phyloP scores from a whole-genome alignment of 2,113 vertebrate species.

The Polypterus senegalus region DNA sequence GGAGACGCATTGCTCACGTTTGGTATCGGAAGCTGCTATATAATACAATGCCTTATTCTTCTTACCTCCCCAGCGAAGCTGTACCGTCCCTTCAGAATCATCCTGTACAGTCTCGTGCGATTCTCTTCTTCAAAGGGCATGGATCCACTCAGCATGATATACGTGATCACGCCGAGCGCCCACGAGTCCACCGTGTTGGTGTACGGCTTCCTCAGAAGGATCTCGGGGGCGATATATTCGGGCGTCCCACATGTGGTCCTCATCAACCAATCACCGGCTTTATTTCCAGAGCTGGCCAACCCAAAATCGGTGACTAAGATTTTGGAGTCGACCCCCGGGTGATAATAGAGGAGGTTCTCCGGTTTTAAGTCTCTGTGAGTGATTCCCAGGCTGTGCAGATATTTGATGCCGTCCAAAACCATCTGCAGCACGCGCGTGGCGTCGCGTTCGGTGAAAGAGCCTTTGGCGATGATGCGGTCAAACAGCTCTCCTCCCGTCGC shows the following conservation, averaged over 20 bases:
- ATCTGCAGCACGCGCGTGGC: conserved; percentile 36
- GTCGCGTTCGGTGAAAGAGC: conserved; percentile 40
- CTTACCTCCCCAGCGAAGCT: conserved; percentile 37
- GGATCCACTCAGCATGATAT: conserved; percentile 39
- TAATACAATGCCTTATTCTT: neutral
- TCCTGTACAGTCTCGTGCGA: conserved; percentile 28
- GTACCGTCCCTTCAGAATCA: conserved; percentile 36
- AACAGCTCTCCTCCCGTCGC: conserved; percentile 40
- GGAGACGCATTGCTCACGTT: too few relatives aligned
- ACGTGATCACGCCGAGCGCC: conserved; percentile 40
- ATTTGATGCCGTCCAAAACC: conserved; percentile 31
- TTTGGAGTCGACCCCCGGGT: conserved; percentile 36
- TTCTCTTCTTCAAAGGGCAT: conserved; percentile 43
- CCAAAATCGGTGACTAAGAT: conserved; percentile 44
- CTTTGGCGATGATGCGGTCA: conserved; percentile 36
- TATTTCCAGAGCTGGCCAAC: conserved; percentile 28
- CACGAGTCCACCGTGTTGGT: conserved; percentile 41
- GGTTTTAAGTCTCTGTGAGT: conserved; percentile 42
- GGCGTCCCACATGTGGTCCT: conserved; percentile 28
- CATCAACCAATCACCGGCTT: conserved; percentile 19
- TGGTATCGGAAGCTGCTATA: too few relatives aligned
- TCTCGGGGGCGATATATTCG: conserved; percentile 44
- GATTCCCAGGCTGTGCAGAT: conserved; percentile 40
- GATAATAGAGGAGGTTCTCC: conserved; percentile 43
- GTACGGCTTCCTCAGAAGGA: conserved; percentile 29